A percentile compares a stretch with the other conserved stretches of the same genome.
Evolutionary conservation across 2,797 vertebrate species (phyloP).

Genomic region (Octomys mimax): DNA sequence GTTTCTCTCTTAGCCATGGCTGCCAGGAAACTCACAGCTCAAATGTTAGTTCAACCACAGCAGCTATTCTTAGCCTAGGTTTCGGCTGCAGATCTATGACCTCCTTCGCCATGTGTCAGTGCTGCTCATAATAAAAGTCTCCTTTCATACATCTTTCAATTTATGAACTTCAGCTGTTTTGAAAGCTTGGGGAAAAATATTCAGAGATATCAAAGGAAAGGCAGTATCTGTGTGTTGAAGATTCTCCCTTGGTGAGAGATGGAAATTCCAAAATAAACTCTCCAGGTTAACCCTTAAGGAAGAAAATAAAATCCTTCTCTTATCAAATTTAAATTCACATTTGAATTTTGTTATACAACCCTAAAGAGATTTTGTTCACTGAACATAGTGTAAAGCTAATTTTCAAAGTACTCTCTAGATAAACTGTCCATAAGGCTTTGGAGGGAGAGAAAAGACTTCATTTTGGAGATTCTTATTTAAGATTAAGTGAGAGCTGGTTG

Average conservation of each 20-base stretch:
- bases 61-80: neutral
- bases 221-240: conserved; percentile 38
- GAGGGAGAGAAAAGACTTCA: neutral
- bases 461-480: conserved; percentile 13
- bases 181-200: conserved; percentile 23
- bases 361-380: conserved; percentile 59
- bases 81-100: neutral
- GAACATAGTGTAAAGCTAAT: conserved; percentile 26
- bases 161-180: conserved; percentile 22
- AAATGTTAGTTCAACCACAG: neutral
- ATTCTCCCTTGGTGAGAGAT: conserved; percentile 13
- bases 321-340: conserved; percentile 60
- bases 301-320: neutral
- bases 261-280: conserved; percentile 60
- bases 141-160: neutral
- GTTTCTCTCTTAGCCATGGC: conserved; percentile 39
- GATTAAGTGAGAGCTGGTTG: neutral
- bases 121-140: neutral
- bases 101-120: neutral
- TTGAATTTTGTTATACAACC: conserved; percentile 54
- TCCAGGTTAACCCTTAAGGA: neutral
- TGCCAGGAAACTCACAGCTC: conserved; percentile 59
- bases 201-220: conserved; percentile 16
- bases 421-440: conserved; percentile 53
- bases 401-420: conserved; percentile 64